Evolutionary conservation across 2,888 invertebrate genomes (phyloP).

Genomic region (Ornithoptera alexandrae): DNA sequence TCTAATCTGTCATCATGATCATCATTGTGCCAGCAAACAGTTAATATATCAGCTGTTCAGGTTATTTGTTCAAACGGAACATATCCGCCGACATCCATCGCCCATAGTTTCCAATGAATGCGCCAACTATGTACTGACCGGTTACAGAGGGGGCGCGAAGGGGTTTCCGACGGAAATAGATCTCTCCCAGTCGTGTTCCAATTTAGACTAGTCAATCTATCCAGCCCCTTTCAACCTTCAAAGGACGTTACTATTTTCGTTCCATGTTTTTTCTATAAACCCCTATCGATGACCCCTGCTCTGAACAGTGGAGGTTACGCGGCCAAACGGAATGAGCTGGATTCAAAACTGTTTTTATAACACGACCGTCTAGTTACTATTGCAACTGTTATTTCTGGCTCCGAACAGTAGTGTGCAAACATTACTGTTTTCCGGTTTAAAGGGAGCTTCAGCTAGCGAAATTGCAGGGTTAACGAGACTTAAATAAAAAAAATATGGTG

Average conservation of each 20-base stretch:
- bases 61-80: constrained; percentile 8
- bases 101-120: constrained; percentile 7
- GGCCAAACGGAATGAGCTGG: too few relatives aligned
- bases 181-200: constrained; percentile 6
- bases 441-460: too few relatives aligned
- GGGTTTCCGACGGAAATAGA: constrained; percentile 19
- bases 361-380: too few relatives aligned
- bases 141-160: neutral
- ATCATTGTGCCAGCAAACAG: too few relatives aligned
- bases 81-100: constrained; percentile 7
- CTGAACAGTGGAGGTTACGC: too few relatives aligned
- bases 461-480: too few relatives aligned
- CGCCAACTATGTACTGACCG: constrained; percentile 7
- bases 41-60: neutral
- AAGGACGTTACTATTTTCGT: neutral
- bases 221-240: constrained; percentile 12
- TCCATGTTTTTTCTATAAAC: neutral
- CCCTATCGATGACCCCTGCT: neutral
- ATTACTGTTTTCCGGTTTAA: too few relatives aligned
- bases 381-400: too few relatives aligned
- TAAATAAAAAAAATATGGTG: too few relatives aligned
- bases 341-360: too few relatives aligned
- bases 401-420: too few relatives aligned
- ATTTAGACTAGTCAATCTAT: constrained; percentile 10
- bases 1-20: too few relatives aligned